phyloP scores from a whole-genome alignment of 2,113 vertebrate species.

The Dasyornis broadbenti region DNA sequence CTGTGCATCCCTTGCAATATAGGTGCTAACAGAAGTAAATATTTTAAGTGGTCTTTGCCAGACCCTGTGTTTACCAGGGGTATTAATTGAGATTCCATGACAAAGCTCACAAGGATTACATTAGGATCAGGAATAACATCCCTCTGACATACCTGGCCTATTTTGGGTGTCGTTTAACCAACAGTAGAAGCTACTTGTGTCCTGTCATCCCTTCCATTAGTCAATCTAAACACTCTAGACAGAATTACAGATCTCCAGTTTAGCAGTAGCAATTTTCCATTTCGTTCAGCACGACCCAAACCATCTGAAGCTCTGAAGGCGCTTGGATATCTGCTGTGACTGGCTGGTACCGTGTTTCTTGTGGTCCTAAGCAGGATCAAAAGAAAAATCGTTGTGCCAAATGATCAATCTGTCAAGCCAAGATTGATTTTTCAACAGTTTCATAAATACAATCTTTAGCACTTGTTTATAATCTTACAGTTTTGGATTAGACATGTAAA shows the following conservation, averaged over 20 bases:
- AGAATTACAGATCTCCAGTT: not conserved
- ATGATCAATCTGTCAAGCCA: not conserved
- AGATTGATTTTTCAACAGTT: not conserved
- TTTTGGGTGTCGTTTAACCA: not conserved
- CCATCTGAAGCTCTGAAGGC: not conserved
- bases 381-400: not conserved
- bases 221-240: not conserved
- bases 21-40: constrained; percentile 11
- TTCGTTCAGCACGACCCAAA: not conserved
- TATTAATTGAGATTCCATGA: constrained; percentile 20
- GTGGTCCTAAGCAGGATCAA: not conserved
- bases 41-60: not conserved
- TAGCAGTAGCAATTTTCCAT: not conserved
- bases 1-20: not conserved
- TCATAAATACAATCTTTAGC: not conserved
- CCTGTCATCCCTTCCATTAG: not conserved
- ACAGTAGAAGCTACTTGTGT: not conserved
- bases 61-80: not conserved
- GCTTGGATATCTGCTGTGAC: not conserved
- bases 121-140: not conserved
- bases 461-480: not conserved
- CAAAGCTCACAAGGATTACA: not conserved
- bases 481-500: not conserved
- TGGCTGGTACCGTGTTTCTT: not conserved
- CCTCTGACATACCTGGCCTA: not conserved